phyloP scores from a whole-genome alignment of 2,797 vertebrate genomes.

The Protonibea diacanthus region DNA sequence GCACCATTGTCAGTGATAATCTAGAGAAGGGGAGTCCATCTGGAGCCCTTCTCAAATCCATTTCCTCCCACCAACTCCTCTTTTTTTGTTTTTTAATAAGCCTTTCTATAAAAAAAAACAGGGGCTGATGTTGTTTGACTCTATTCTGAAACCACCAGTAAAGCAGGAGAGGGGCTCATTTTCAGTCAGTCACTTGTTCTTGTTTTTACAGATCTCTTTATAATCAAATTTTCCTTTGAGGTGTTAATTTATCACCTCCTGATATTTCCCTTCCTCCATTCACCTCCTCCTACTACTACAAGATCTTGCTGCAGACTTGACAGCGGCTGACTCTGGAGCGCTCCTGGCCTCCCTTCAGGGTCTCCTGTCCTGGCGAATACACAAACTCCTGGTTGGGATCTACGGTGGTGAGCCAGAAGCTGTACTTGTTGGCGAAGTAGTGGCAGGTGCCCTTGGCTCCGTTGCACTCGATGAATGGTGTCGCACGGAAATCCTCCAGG shows the following conservation, averaged over 20 bases:
- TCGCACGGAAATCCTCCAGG: constrained; percentile 95
- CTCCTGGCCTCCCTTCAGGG: constrained; percentile 92
- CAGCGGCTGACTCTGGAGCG: constrained; percentile 92
- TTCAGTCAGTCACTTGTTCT: constrained; percentile 71
- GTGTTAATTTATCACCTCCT: constrained; percentile 30
- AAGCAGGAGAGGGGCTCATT: constrained; percentile 58
- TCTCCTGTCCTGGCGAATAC: constrained; percentile 85
- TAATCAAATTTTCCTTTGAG: constrained; percentile 22
- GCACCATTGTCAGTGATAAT: constrained; percentile 87
- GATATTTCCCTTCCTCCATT: constrained; percentile 22
- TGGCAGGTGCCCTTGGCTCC: constrained; percentile 93
- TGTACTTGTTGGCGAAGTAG: constrained; percentile 97
- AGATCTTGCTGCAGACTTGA: constrained; percentile 97
- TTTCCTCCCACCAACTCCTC: constrained; percentile 44
- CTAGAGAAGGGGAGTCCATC: constrained; percentile 58
- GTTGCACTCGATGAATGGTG: constrained; percentile 97
- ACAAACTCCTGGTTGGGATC: constrained; percentile 87
- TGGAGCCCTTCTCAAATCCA: constrained; percentile 46
- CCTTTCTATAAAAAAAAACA: constrained; percentile 43
- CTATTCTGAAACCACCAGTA: constrained; percentile 29
- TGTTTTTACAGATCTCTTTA: constrained; percentile 44
- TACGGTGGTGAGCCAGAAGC: constrained; percentile 96
- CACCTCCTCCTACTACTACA: constrained; percentile 81
- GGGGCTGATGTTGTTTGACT: constrained; percentile 14
- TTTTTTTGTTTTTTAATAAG: constrained; percentile 27